Evolutionary conservation across 2,888 invertebrate species (phyloP), one percentile per base, ranked within the genome.

Genomic region (Meloe dianella): DNA sequence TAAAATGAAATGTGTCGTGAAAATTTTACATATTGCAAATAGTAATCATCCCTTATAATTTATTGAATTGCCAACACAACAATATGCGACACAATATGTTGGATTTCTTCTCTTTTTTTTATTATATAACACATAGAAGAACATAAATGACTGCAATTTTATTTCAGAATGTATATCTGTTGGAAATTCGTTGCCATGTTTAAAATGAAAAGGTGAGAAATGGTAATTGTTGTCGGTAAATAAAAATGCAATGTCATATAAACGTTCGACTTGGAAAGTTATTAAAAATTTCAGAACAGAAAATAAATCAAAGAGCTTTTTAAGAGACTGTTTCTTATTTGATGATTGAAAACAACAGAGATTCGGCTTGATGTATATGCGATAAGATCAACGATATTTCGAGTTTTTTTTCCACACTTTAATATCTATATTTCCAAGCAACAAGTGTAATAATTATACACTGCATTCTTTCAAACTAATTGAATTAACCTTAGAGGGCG

Each of bases 1-100:
- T 17, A 47, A n/a, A n/a, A n/a, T n/a, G n/a, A n/a, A n/a, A 47
- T 47, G 47, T 47, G 47, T 47, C 47, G 47, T 47, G 47, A 47
- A n/a, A 47, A 47, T 47, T 47, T 9, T 20, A 47, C 47, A 47
- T 20, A 47, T 47, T 47, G 20, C 20, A 47, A 47, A 47, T 47
- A 47, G 20, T 17, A 17, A 20, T 6, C 17, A 20, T 20, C 47
- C 47, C 47, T 41, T 41, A 20, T 47, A 47, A 47, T 47, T 47
- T 20, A 47, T 20, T 47, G 47, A 47, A 47, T 47, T 47, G 20
- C 22, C 47, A 9, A 47, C 47, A 47, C 20, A 47, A 20, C 10
- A 47, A 41, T 17, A 2, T 17, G n/a, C 17, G 41, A 41, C 17
- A 41, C 17, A 41, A 41, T 41, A 41, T 41, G 41, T 41, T 41